Evolutionary conservation across 2,888 invertebrate genomes (phyloP), one percentile per base, ranked within the genome.

Genomic region (Acleris holmiana): DNA sequence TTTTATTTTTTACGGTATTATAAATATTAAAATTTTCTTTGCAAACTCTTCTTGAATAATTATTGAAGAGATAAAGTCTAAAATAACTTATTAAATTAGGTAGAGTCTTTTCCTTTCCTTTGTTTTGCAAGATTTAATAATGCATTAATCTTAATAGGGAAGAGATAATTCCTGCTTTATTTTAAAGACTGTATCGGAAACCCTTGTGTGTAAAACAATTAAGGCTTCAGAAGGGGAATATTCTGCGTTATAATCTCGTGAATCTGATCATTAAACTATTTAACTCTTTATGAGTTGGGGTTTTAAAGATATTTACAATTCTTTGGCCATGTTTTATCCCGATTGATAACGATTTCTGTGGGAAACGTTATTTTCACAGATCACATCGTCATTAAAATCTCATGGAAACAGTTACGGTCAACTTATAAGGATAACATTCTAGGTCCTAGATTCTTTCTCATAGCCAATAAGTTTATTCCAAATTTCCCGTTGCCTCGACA

Each of bases 151-250:
- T 29, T 10, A 44, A 41, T 51, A 25, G 25, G 44, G 21, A 25
- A n/a, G 35, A 21, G 40, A 57, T 57, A 58, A 51, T 46, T 18
- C 18, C 44, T 23, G 49, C 23, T 58, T 51, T 41, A 41, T 46
- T 57, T 35, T 17, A 44, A 51, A 25, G 7, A 21, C 46, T 13
- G 51, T 50, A 59, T 44, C n/a, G 25, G 25, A 50, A 44, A 8
- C 19, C 51, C 46, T 51, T 53, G 51, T 53, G 44, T 35, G 46
- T 60, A 13, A 46, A 53, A 47, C 60, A 60, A 60, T 44, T 46
- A 19, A 10, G 4, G 25, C 13, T 25, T 25, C 25, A 44, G 41
- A 15, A 3, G 8, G 6, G 10, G 19, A 48, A n/a, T 55, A 13
- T 19, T 18, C 58, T 25, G 29, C 29, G n/a, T 53, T 60, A 46